A percentile compares a stretch with the other conserved stretches of the same genome.
These are phyloP conservation scores for Rhea americana DNA, from an alignment of 2,113 vertebrate genomes.

Conservation along the genomic window DNA sequence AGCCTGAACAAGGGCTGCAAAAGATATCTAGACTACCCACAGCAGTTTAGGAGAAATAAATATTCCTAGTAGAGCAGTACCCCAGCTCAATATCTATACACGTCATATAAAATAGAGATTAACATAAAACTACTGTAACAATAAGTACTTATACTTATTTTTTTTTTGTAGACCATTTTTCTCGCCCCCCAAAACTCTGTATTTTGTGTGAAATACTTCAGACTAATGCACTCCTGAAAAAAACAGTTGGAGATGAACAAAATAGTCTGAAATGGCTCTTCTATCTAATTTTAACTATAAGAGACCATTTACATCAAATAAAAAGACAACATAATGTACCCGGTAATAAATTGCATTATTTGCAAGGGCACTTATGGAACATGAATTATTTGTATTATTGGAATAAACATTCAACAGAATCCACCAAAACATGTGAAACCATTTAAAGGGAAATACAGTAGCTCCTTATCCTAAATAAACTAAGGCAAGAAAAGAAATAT, in stretches of 20 bases:
- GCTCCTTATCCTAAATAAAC: not conserved
- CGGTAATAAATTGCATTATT: constrained; percentile 13
- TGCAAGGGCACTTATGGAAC: not conserved
- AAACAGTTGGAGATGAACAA: constrained; percentile 23
- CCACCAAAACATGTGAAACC: constrained; percentile 10
- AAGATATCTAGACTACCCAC: not conserved
- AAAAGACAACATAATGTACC: constrained; percentile 28
- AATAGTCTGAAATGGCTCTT: constrained; percentile 48
- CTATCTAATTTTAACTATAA: constrained; percentile 55
- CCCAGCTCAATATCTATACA: not conserved
- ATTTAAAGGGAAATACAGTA: not conserved
- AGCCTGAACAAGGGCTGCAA: not conserved
- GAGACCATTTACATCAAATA: constrained; percentile 22
- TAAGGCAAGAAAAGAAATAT: not conserved
- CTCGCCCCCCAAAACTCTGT: not conserved
- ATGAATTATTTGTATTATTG: constrained; percentile 13
- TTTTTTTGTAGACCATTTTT: constrained; percentile 3
- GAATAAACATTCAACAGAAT: constrained; percentile 39
- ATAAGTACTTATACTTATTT: constrained; percentile 26
- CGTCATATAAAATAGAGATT: constrained; percentile 11
- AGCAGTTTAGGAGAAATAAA: not conserved
- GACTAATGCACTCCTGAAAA: constrained; percentile 49
- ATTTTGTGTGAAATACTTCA: constrained; percentile 45
- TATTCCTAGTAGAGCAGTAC: not conserved
- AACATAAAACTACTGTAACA: constrained; percentile 29